Base-by-base conservation (phyloP, 2,113 vertebrate species). In the Malaclemys terrapin region DNA sequence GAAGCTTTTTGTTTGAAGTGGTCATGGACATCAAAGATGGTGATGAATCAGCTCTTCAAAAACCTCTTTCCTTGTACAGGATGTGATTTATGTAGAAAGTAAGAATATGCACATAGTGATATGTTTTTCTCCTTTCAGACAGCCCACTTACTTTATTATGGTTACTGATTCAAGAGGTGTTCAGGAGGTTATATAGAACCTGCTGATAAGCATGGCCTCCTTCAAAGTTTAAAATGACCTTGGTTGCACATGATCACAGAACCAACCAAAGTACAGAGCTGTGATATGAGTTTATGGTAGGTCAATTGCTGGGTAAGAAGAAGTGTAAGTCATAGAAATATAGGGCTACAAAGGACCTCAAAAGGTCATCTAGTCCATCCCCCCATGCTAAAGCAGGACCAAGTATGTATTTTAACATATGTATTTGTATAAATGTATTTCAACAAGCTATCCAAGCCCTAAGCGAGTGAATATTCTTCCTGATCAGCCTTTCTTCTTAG, bases 21-120 rank as follows among this genome's bases (percentile, higher is more conserved):
- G 79, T 89, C 59, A 65, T 11, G 52, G 45, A 84, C 81, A 91
- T 96, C 85, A 96, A 96, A 96, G 86, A 80, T 57, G 85, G 47
- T 93, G 93, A 95, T 87, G 35, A 94, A 94, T 94, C 82, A 87
- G 52, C 88, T 92, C 89, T 88, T 96, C 92, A 89, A 72, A 95
- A 9, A 88, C 5, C 5, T 80, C n/a, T 94, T 88, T 72, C 79
- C 72, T 93, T 92, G 53, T 45, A 81, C 29, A 72, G 80, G 45
- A 85, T 88, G 35, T 42, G 50, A 85, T 89, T 95, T 91, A 91
- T 95, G 49, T 59, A 59, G 29, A 72, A 95, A 89, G 82, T 1
- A 91, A 56, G n/a, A 86, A 80, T 91, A 95, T 78, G 53, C 53
- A 91, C n/a, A 89, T 27, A 82, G 29, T 78, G n/a, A 45, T 2